Evolutionary conservation across 2,797 vertebrate genomes (phyloP).

Genomic region (Notolabrus celidotus): DNA sequence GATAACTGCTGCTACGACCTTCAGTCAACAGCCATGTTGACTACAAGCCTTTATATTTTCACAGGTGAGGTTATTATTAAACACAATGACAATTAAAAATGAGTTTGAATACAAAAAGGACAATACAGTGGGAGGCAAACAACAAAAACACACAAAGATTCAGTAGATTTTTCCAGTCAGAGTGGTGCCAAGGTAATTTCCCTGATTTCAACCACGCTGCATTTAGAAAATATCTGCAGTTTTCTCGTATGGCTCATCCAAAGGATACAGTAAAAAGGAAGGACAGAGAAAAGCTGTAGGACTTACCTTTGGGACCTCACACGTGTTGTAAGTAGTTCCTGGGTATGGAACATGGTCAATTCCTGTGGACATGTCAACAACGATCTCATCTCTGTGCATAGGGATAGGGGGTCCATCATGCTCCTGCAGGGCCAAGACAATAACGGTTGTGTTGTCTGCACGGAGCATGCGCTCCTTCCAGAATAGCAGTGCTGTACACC

Average conservation of each 20-base stretch:
- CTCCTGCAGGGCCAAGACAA: conserved; percentile 93
- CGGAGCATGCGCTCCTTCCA: conserved; percentile 98
- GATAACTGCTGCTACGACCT: conserved; percentile 47
- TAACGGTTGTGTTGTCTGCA: conserved; percentile 97
- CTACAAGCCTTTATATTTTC: conserved; percentile 23
- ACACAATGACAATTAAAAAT: conserved; percentile 49
- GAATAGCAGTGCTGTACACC: conserved; percentile 92
- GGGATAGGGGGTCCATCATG: conserved; percentile 77
- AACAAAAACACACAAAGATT: conserved; percentile 47
- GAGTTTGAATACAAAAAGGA: conserved; percentile 48
- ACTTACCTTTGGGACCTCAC: conserved; percentile 74
- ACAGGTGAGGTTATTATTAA: conserved; percentile 30
- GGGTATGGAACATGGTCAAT: conserved; percentile 86
- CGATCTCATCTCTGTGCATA: conserved; percentile 90
- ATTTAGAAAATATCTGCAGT: conserved; percentile 36
- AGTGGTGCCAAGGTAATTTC: neutral
- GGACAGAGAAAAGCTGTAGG: neutral
- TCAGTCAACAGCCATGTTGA: conserved; percentile 32
- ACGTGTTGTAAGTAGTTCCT: conserved; percentile 88
- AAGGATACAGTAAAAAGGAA: conserved; percentile 15
- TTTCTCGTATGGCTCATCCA: neutral
- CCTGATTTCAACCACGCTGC: conserved; percentile 20
- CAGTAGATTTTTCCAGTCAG: conserved; percentile 37
- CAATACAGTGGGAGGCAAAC: conserved; percentile 57
- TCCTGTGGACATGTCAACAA: conserved; percentile 91